These are phyloP conservation scores for Mesoclemmys tuberculata DNA, from an alignment of 2,113 vertebrate genomes.

Conservation along the genomic window DNA sequence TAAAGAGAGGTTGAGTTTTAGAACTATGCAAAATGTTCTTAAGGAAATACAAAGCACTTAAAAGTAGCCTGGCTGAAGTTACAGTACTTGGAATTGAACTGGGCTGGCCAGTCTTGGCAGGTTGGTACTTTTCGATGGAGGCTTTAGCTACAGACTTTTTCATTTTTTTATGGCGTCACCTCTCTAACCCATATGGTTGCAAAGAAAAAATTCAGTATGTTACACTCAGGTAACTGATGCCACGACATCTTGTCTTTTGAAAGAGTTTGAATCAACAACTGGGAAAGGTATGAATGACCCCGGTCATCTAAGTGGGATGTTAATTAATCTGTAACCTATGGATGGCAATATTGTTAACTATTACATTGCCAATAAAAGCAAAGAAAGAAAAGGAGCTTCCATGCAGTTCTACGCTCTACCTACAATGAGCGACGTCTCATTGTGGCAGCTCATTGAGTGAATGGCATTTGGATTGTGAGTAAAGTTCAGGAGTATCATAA, in stretches of 20 bases:
- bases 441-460: too few species aligned
- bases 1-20: background rate
- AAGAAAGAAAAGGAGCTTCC: background rate
- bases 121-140: background rate
- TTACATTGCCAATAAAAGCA: background rate
- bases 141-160: background rate
- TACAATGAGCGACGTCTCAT: background rate
- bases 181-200: background rate
- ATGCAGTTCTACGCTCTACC: background rate
- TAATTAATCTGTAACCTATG: background rate
- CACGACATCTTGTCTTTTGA: background rate
- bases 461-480: too few species aligned
- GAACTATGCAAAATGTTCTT: background rate
- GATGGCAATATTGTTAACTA: background rate
- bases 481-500: too few species aligned
- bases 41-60: background rate
- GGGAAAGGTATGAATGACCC: background rate
- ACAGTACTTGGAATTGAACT: background rate
- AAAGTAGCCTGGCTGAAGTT: background rate
- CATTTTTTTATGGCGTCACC: background rate
- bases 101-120: background rate
- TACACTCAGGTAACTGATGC: background rate
- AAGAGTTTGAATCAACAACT: background rate
- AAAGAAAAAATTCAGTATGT: background rate
- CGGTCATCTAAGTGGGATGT: background rate